These are phyloP conservation scores for Gephyroberyx darwinii DNA, from an alignment of 2,797 vertebrate genomes.

Conservation along the genomic window DNA sequence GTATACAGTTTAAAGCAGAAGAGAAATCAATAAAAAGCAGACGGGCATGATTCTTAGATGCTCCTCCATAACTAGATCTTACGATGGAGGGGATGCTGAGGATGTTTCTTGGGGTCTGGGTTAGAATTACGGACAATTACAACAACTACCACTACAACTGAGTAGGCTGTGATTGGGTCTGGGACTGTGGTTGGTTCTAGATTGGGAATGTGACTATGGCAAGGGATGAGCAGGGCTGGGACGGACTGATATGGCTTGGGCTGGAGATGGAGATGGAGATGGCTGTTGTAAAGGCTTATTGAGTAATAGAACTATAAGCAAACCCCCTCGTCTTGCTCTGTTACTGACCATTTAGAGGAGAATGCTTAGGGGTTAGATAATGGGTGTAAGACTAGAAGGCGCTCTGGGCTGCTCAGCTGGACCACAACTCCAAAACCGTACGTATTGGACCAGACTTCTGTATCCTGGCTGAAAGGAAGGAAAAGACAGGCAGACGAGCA, in stretches of 20 bases:
- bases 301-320: constrained; percentile 17
- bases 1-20: no score
- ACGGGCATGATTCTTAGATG: no score
- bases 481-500: background rate
- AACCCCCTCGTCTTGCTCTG: background rate
- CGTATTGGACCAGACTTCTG: constrained; percentile 9
- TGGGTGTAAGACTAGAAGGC: background rate
- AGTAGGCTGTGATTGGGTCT: background rate
- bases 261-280: background rate
- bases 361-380: constrained; percentile 15
- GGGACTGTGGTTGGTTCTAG: background rate
- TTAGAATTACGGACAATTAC: background rate
- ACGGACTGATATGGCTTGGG: background rate
- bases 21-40: no score
- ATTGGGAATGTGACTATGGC: background rate
- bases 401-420: constrained; percentile 3
- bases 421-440: constrained; percentile 1
- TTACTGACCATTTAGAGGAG: constrained; percentile 2
- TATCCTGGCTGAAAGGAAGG: background rate
- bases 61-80: constrained; percentile 43
- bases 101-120: constrained; percentile 51
- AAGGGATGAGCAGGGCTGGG: constrained; percentile 7
- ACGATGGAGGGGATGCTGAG: constrained; percentile 47
- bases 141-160: background rate
- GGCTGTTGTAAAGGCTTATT: background rate